Evolutionary conservation across 2,888 invertebrate species (phyloP).

Genomic region (Candidula unifasciata): DNA sequence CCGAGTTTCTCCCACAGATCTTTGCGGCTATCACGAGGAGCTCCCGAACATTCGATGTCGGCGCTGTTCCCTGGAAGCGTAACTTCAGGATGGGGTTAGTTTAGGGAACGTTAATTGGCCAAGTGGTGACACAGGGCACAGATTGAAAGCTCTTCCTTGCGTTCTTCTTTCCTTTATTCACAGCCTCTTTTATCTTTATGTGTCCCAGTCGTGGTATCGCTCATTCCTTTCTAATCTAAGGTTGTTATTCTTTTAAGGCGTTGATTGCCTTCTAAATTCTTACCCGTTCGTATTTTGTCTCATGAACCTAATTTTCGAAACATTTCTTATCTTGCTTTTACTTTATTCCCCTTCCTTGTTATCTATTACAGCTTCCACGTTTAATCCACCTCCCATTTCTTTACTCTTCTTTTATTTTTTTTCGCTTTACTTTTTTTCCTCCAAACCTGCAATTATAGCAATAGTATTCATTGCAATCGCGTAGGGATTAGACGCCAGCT

Average conservation of each 20-base stretch:
- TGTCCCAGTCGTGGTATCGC: background rate
- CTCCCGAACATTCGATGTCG: background rate
- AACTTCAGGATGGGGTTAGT: conserved; percentile 13
- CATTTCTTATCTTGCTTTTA: background rate
- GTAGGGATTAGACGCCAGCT: too few relatives aligned
- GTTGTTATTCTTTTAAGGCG: background rate
- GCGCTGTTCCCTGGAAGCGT: background rate
- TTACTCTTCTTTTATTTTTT: background rate
- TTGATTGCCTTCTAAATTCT: background rate
- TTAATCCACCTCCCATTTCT: too few relatives aligned
- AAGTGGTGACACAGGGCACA: conserved; percentile 38
- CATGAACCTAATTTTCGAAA: background rate
- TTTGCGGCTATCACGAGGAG: conserved; percentile 29
- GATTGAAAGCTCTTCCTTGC: conserved; percentile 36
- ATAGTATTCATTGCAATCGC: too few relatives aligned
- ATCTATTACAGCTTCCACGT: background rate
- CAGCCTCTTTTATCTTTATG: background rate
- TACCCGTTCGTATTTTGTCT: background rate
- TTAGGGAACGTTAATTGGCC: conserved; percentile 44
- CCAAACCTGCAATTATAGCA: too few relatives aligned
- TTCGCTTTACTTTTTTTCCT: background rate
- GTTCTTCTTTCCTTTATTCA: conserved; percentile 2
- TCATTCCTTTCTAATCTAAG: conserved; percentile 2
- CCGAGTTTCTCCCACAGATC: conserved; percentile 36
- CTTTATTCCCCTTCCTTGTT: background rate